phyloP scores from a whole-genome alignment of 2,888 invertebrate species.

The Cephus pulcher region DNA sequence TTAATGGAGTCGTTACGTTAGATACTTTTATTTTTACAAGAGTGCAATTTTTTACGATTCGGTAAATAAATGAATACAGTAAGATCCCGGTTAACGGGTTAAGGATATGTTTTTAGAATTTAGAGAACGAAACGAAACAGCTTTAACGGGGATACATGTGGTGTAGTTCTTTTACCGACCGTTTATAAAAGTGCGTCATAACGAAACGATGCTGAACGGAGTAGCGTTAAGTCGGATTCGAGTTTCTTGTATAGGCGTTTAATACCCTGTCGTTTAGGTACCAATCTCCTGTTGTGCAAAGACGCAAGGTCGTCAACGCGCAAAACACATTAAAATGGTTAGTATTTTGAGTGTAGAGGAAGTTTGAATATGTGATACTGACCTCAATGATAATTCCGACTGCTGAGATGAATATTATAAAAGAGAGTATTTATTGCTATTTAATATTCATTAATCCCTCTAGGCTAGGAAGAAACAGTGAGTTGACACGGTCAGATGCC shows the following conservation, averaged over 20 bases:
- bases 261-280: neutral
- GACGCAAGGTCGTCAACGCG: neutral
- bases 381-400: neutral
- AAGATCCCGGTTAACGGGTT: neutral
- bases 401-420: neutral
- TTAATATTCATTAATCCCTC: neutral
- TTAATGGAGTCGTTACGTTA: neutral
- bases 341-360: neutral
- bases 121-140: neutral
- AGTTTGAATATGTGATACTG: neutral
- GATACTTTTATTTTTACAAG: neutral
- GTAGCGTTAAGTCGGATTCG: neutral
- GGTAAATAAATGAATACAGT: neutral
- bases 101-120: neutral
- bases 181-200: no score
- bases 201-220: no score
- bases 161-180: no score
- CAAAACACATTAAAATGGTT: neutral
- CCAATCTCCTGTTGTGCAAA: neutral
- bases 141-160: neutral
- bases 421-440: neutral
- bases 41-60: neutral
- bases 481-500: neutral
- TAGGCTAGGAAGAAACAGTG: neutral
- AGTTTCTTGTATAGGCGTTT: neutral